Evolutionary conservation across 2,797 vertebrate species (phyloP).

Genomic region (Mallotus villosus): DNA sequence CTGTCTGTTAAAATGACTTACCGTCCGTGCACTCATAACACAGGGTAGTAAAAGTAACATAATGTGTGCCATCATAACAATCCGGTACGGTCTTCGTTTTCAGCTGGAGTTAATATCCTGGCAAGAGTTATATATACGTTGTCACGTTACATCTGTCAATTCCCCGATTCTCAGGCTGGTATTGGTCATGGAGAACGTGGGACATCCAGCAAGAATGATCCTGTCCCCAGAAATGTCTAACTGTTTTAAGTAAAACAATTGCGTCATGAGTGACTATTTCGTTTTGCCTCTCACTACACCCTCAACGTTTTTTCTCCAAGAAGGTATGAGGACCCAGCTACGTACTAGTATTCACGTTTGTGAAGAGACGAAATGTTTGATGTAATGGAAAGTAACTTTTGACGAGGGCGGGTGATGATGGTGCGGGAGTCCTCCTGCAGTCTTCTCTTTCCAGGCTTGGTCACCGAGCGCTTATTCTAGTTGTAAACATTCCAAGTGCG

Average conservation of each 20-base stretch:
- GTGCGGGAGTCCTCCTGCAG: not conserved
- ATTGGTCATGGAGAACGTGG: slow-evolving; percentile 55
- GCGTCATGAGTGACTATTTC: slow-evolving; percentile 63
- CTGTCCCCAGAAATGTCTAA: slow-evolving; percentile 48
- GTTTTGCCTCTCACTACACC: not conserved
- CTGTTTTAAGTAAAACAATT: slow-evolving; percentile 58
- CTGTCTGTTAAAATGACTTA: slow-evolving; percentile 44
- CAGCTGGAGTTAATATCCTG: slow-evolving; percentile 26
- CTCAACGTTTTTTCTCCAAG: slow-evolving; percentile 32
- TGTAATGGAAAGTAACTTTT: slow-evolving; percentile 14
- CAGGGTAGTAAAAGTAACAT: slow-evolving; percentile 48
- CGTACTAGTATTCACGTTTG: slow-evolving; percentile 11
- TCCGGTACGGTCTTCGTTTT: slow-evolving; percentile 19
- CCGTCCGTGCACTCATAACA: slow-evolving; percentile 48
- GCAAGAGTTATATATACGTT: slow-evolving; percentile 15
- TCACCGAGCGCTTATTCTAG: not conserved
- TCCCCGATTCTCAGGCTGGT: slow-evolving; percentile 36
- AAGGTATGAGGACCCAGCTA: slow-evolving; percentile 39
- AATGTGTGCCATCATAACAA: slow-evolving; percentile 37
- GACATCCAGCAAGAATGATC: slow-evolving; percentile 62
- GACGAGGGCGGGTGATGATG: not conserved
- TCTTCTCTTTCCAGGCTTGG: not conserved
- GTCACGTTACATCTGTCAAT: slow-evolving; percentile 61
- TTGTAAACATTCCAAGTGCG: slow-evolving; percentile 61
- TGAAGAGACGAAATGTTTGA: slow-evolving; percentile 6